phyloP scores from a whole-genome alignment of 2,113 vertebrate genomes.

The Origma solitaria region DNA sequence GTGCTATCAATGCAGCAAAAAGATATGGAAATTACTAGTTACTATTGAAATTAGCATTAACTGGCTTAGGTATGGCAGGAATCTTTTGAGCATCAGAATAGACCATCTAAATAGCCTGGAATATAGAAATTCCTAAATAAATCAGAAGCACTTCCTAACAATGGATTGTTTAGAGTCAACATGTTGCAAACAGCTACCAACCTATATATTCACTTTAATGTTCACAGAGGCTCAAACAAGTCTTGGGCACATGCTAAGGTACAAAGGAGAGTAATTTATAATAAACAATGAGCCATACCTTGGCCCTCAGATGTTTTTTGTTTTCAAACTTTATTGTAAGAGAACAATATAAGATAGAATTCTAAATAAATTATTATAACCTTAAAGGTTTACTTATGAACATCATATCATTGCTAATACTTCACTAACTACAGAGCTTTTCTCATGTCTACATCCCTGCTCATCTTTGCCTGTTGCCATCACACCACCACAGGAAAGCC shows the following conservation, averaged over 20 bases:
- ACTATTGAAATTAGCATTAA: background rate
- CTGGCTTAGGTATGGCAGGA: background rate
- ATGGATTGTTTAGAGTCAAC: background rate
- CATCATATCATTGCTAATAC: background rate
- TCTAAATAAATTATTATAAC: background rate
- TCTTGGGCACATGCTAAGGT: background rate
- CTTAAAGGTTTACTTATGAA: background rate
- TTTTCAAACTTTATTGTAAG: background rate
- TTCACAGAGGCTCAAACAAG: background rate
- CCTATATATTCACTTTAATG: background rate
- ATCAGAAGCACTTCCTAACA: background rate
- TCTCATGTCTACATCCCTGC: background rate
- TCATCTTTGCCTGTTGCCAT: background rate
- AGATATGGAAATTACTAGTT: background rate
- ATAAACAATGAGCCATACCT: background rate
- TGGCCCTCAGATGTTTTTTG: background rate
- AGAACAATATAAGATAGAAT: background rate
- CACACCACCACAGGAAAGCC: background rate
- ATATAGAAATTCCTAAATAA: background rate
- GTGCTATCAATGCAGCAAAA: background rate
- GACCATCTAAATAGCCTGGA: background rate
- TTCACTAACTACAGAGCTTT: background rate
- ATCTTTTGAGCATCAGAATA: background rate
- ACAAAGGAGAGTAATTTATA: background rate
- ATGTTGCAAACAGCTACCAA: background rate